phyloP scores from a whole-genome alignment of 2,888 invertebrate species.

The Lochmaea crataegi region DNA sequence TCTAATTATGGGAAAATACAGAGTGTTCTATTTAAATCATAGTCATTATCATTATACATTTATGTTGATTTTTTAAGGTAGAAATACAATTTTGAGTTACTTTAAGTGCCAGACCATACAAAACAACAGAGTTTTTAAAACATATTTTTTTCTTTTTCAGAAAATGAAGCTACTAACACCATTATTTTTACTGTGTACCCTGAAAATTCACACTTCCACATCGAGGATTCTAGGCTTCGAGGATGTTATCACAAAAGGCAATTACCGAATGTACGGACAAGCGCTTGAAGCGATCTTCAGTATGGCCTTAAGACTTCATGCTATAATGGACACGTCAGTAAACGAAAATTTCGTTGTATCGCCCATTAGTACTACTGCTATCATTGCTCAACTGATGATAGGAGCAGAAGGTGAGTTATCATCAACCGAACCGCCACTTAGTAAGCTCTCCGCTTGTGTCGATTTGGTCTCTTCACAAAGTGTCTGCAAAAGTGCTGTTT shows the following conservation, averaged over 20 bases:
- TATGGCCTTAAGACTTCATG: constrained; percentile 59
- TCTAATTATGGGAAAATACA: too few species aligned
- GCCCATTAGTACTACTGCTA: constrained; percentile 61
- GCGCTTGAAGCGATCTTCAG: constrained; percentile 62
- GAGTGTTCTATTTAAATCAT: too few species aligned
- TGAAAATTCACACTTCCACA: neutral
- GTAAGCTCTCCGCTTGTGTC: too few species aligned
- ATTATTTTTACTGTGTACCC: constrained; percentile 14
- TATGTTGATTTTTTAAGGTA: too few species aligned
- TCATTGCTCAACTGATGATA: constrained; percentile 61
- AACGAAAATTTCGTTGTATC: constrained; percentile 61
- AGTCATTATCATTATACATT: too few species aligned
- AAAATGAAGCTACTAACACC: constrained; percentile 34
- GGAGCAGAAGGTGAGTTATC: constrained; percentile 57
- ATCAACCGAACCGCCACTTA: neutral
- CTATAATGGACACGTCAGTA: constrained; percentile 52
- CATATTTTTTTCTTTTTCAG: constrained; percentile 24
- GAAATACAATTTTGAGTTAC: too few species aligned
- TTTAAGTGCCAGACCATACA: too few species aligned
- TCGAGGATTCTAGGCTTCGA: constrained; percentile 12
- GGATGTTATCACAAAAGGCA: constrained; percentile 25
- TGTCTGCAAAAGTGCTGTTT: too few species aligned
- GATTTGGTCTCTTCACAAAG: too few species aligned
- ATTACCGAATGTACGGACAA: constrained; percentile 35
- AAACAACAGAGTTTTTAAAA: neutral